These are phyloP conservation scores for Gorsachius goisagi DNA, from an alignment of 2,113 vertebrate species.

Conservation along the genomic window DNA sequence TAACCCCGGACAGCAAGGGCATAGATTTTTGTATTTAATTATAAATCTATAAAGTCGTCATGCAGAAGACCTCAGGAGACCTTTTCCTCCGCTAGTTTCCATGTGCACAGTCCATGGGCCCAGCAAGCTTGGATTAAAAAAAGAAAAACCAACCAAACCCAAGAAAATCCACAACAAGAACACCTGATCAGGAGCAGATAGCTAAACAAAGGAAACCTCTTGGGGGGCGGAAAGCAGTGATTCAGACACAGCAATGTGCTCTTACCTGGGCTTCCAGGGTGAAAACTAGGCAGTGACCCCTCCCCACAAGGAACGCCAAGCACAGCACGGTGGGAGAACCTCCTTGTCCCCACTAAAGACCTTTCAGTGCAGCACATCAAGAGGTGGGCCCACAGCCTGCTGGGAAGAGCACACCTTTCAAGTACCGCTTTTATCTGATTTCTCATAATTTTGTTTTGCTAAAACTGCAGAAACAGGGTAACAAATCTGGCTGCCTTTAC, in stretches of 20 bases:
- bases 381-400: not conserved
- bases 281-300: not conserved
- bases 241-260: not conserved
- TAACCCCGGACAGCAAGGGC: not conserved
- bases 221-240: not conserved
- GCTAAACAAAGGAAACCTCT: rapidly evolving
- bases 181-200: not conserved
- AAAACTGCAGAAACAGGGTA: not conserved
- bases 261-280: not conserved
- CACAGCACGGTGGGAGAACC: not conserved
- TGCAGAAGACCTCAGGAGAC: not conserved
- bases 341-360: not conserved
- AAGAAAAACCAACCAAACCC: not conserved
- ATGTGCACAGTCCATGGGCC: not conserved
- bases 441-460: not conserved
- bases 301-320: too few species aligned
- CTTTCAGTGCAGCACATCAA: not conserved
- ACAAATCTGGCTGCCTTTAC: not conserved
- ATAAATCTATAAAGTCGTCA: not conserved
- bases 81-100: not conserved
- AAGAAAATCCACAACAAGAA: not conserved
- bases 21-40: not conserved
- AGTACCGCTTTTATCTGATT: not conserved
- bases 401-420: not conserved
- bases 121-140: not conserved